A percentile compares a stretch with the other conserved stretches of the same genome.
Conservation (phyloP, 1,140 invertebrate species). For the Oppia nitens region DNA sequence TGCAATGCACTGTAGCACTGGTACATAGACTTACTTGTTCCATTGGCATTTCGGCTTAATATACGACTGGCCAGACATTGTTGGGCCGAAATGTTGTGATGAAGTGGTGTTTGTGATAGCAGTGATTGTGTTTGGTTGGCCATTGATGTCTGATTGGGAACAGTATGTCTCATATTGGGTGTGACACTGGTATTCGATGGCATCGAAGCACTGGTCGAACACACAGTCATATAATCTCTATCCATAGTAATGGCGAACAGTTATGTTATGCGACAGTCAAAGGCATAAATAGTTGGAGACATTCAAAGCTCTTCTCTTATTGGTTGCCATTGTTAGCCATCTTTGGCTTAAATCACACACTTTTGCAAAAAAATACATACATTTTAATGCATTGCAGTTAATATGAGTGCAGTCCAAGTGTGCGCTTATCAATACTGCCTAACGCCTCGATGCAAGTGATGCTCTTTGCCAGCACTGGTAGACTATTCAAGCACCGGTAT, state of each 20-base stretch:
- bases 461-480: not conserved
- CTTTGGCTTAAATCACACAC: not conserved
- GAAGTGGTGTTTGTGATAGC: not conserved
- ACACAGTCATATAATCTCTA: not conserved
- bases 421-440: no score
- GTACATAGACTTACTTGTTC: conserved; percentile 20
- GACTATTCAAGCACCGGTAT: no score
- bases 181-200: conserved; percentile 7
- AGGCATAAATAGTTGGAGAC: not conserved
- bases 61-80: conserved; percentile 11
- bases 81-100: not conserved
- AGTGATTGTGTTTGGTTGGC: not conserved
- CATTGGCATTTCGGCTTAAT: conserved; percentile 19
- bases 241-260: not conserved
- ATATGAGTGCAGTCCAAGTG: not conserved
- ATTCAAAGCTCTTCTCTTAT: not conserved
- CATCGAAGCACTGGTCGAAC: conserved; percentile 11
- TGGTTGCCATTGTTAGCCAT: not conserved
- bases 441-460: not conserved
- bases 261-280: not conserved
- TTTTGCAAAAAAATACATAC: not conserved
- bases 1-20: conserved; percentile 14
- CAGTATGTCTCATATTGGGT: conserved; percentile 5
- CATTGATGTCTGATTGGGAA: not conserved
- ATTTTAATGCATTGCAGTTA: not conserved